Percentiles rank a stretch among this genome's conserved stretches.
Conservation (phyloP, 1,140 invertebrate genomes). For the Tetramorium alpestre region DNA sequence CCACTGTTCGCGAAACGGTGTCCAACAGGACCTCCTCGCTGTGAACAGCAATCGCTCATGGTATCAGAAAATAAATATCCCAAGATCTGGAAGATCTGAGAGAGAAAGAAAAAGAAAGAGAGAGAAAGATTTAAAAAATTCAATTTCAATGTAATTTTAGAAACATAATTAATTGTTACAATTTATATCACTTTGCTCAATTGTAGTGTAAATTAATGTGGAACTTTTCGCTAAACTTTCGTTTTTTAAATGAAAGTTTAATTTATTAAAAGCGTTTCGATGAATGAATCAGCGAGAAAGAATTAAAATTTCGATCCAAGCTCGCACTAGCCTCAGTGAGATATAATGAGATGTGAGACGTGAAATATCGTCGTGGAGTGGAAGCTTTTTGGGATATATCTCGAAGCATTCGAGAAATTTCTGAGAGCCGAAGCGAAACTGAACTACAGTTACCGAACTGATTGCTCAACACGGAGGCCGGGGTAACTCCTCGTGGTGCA, state of each 20-base stretch:
- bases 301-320: neutral
- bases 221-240: neutral
- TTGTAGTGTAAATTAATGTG: neutral
- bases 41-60: neutral
- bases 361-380: neutral
- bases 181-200: neutral
- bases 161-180: neutral
- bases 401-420: slow-evolving; percentile 74
- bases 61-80: slow-evolving; percentile 18
- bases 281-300: neutral
- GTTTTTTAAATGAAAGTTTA: neutral
- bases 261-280: neutral
- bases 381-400: slow-evolving; percentile 17
- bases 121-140: neutral
- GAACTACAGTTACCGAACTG: slow-evolving; percentile 77
- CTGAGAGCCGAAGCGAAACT: slow-evolving; percentile 77
- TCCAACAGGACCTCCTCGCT: slow-evolving; percentile 65
- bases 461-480: slow-evolving; percentile 82
- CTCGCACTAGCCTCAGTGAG: no score
- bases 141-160: neutral
- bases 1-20: slow-evolving; percentile 64
- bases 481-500: slow-evolving; percentile 80
- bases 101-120: neutral
- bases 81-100: slow-evolving; percentile 18
- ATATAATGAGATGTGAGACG: neutral